phyloP scores from a whole-genome alignment of 2,888 invertebrate species.

The Automeris io region DNA sequence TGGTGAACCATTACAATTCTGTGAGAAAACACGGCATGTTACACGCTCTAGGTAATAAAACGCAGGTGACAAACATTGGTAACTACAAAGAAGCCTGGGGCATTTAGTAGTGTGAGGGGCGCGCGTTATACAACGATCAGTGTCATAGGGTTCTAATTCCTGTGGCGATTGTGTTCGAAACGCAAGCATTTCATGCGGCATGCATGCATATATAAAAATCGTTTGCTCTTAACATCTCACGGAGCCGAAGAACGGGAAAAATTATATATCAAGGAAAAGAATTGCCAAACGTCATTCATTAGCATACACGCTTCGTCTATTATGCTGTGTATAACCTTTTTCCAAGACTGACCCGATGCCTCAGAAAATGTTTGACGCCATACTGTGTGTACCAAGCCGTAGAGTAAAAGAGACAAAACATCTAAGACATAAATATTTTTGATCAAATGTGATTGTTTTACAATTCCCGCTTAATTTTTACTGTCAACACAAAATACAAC shows the following conservation, averaged over 20 bases:
- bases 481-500: conserved; percentile 6
- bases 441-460: not conserved
- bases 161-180: conserved; percentile 54
- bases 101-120: conserved; percentile 59
- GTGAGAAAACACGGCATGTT: conserved; percentile 33
- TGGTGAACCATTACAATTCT: conserved; percentile 27
- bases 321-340: conserved; percentile 9
- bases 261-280: not conserved
- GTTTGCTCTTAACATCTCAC: conserved; percentile 21
- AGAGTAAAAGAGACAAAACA: not conserved
- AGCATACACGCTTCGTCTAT: conserved; percentile 17
- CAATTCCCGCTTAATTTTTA: conserved; percentile 29
- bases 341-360: conserved; percentile 17
- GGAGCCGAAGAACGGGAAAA: not conserved
- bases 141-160: conserved; percentile 55
- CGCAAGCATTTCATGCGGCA: conserved; percentile 66
- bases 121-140: too few relatives aligned
- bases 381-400: conserved; percentile 21
- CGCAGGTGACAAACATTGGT: conserved; percentile 67
- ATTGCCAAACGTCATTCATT: conserved; percentile 11
- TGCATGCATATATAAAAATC: conserved; percentile 37
- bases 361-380: conserved; percentile 19
- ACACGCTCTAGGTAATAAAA: conserved; percentile 47
- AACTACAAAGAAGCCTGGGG: conserved; percentile 67
- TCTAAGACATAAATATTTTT: not conserved